phyloP scores from a whole-genome alignment of 2,888 invertebrate species.

The Erebia ligea region DNA sequence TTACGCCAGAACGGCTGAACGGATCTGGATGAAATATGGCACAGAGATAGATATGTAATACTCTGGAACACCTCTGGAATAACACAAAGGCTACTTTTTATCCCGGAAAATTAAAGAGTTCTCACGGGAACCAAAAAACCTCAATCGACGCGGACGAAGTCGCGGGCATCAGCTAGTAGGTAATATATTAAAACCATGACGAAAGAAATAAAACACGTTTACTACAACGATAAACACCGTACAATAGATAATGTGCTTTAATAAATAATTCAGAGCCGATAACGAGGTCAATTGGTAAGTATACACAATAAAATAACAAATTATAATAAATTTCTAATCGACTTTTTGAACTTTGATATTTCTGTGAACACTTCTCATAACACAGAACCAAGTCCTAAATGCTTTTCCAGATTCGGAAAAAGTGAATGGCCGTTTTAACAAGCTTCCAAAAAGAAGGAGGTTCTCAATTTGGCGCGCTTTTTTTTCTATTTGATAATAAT shows the following conservation, averaged over 20 bases:
- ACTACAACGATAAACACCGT: constrained; percentile 26
- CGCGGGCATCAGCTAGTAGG: too few relatives aligned
- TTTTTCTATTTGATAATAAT: too few relatives aligned
- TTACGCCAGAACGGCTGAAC: too few relatives aligned
- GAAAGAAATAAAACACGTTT: constrained; percentile 11
- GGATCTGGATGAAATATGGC: too few relatives aligned
- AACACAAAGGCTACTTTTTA: too few relatives aligned
- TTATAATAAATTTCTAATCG: constrained; percentile 11
- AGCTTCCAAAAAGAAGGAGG: too few relatives aligned
- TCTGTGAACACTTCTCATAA: constrained; percentile 70
- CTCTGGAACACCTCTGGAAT: too few relatives aligned
- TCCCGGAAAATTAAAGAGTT: too few relatives aligned
- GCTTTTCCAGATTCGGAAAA: constrained; percentile 77
- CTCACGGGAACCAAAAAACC: too few relatives aligned
- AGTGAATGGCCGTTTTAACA: constrained; percentile 64
- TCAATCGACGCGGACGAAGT: too few relatives aligned
- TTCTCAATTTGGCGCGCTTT: too few relatives aligned
- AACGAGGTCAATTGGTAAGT: constrained; percentile 39
- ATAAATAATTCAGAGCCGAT: constrained; percentile 42
- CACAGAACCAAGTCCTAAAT: constrained; percentile 72
- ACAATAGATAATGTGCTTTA: constrained; percentile 39
- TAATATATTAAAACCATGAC: background rate
- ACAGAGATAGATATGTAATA: too few relatives aligned
- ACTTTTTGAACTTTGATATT: constrained; percentile 36
- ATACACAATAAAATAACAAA: constrained; percentile 42